Evolutionary conservation across 2,888 invertebrate genomes (phyloP), one percentile per base, ranked within the genome.

Genomic region (Cosmia trapezina): DNA sequence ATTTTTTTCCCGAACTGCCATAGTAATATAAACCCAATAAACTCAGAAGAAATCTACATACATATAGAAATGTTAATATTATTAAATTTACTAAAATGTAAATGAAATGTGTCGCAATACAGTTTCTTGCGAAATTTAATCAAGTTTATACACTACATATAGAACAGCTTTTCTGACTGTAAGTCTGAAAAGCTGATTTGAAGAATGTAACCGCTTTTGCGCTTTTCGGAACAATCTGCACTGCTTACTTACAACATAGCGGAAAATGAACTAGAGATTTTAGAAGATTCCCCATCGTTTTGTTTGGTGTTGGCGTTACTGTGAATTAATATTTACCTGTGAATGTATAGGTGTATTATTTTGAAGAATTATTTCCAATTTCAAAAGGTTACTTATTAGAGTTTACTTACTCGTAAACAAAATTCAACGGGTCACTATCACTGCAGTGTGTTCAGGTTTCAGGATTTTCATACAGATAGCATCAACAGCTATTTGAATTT

Each of bases 151-250:
- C 33, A 45, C 7, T 37, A 37, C 3, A 12, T 37, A 49, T 14
- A 53, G 12, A 70, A 33, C 14, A 59, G 43, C 12, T 49, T 72
- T 62, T 63, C 33, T 54, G 72, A 66, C 62, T 28, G 4, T 8
- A 54, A 54, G 8, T 28, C 54, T 8, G 17, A 17, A 17, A 51
- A 37, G 63, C n/a, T 63, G n/a, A 14, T 63, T 64, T 66, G 66
- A 2, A 57, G 12, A 68, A 80, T 60, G 60, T 73, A 57, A 74
- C 72, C 41, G 28, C 73, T 72, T 73, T 73, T 63, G 54, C 51
- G 41, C 68, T 57, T 43, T 60, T 65, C 12, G 54, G 17, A 63
- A 69, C 41, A 72, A 70, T 65, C 70, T 73, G 45, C 53, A 59
- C 33, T 45, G 51, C 57, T 79, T 54, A 72, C 37, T 64, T 51